Evolutionary conservation across 2,888 invertebrate genomes (phyloP).

Genomic region (Pristionchus arcanus): DNA sequence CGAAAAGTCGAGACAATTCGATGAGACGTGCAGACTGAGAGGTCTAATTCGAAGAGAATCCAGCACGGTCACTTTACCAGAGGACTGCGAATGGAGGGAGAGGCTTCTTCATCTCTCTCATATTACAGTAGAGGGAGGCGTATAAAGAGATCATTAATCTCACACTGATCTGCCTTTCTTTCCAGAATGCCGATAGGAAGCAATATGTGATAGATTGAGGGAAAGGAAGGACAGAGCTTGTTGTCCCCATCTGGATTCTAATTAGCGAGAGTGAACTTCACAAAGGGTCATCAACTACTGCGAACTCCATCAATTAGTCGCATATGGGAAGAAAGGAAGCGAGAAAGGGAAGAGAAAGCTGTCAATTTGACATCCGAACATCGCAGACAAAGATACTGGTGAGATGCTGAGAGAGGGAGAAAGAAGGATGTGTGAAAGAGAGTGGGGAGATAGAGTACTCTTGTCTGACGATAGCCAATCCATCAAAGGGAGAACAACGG

Average conservation of each 20-base stretch:
- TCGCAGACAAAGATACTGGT: constrained; percentile 27
- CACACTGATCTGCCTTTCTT: neutral
- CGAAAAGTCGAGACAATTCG: neutral
- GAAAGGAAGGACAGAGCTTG: neutral
- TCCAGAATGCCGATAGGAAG: constrained; percentile 19
- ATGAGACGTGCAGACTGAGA: neutral
- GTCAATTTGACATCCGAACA: neutral
- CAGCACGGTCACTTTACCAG: neutral
- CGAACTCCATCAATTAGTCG: neutral
- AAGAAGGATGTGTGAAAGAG: constrained; percentile 25
- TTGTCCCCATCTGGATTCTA: constrained; percentile 33
- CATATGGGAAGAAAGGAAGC: neutral
- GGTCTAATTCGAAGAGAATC: neutral
- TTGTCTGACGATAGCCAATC: constrained; percentile 42
- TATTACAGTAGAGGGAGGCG: constrained; percentile 32
- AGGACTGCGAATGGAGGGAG: constrained; percentile 13
- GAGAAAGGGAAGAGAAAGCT: neutral
- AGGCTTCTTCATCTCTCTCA: neutral
- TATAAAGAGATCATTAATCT: constrained; percentile 47
- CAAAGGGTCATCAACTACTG: neutral
- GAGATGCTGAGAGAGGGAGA: neutral
- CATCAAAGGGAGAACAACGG: constrained; percentile 15
- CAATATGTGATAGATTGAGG: constrained; percentile 26
- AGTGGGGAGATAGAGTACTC: constrained; percentile 32
- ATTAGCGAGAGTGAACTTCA: constrained; percentile 44